Conservation (phyloP, 64 coral and sea anemone species). For the Trachythela sp. region DNA sequence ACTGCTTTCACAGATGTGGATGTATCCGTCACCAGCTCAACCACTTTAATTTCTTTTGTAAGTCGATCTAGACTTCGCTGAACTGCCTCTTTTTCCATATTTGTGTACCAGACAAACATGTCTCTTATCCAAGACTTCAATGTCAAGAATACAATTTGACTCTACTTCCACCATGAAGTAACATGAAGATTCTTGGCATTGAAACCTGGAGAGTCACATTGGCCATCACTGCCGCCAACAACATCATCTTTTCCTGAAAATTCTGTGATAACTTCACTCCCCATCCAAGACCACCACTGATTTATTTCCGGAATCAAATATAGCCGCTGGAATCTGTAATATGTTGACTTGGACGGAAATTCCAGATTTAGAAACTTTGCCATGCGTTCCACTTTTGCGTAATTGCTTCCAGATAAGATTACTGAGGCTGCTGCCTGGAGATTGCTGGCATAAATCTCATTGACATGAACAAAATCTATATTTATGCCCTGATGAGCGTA, state of each 20-base stretch:
- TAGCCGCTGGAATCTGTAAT: conserved; percentile 35
- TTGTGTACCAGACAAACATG: too few relatives aligned
- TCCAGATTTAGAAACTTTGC: conserved; percentile 37
- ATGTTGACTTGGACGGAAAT: conserved; percentile 54
- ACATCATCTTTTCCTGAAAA: conserved; percentile 13
- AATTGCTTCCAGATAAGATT: conserved; percentile 28
- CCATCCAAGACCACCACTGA: conserved; percentile 52
- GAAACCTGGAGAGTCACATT: too few relatives aligned
- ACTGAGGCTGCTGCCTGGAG: too few relatives aligned
- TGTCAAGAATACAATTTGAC: conserved; percentile 29
- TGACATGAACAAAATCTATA: conserved; percentile 37
- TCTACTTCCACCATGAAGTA: conserved; percentile 31
- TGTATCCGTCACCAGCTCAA: too few relatives aligned
- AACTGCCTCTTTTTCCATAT: conserved; percentile 5
- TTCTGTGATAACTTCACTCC: conserved; percentile 15
- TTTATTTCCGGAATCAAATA: too few relatives aligned
- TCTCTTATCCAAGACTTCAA: conserved; percentile 3
- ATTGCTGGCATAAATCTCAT: conserved; percentile 26
- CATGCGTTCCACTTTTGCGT: conserved; percentile 24
- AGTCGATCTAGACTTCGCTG: background rate
- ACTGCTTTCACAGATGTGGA: background rate
- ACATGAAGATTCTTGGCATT: too few relatives aligned
- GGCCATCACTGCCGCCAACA: conserved; percentile 39
- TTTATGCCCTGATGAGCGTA: too few relatives aligned
- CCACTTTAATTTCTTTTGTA: background rate